Evolutionary conservation across 2,113 vertebrate genomes (phyloP).

Genomic region (Pachypanchax playfairii): DNA sequence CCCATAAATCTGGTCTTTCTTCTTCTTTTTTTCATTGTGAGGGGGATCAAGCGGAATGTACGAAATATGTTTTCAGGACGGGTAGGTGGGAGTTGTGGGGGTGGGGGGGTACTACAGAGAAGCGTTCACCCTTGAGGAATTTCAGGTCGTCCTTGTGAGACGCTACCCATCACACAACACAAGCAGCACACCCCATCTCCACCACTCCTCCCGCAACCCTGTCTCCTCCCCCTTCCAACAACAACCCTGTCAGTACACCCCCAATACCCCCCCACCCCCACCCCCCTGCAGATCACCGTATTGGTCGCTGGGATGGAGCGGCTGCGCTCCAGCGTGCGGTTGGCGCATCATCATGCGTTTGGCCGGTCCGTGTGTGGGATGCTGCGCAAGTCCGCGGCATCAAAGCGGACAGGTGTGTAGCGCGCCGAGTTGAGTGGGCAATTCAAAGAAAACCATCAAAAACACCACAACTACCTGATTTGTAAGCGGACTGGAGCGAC

Average conservation of each 20-base stretch:
- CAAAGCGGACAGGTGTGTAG: constrained; percentile 52
- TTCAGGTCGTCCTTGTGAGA: constrained; percentile 76
- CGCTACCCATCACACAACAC: constrained; percentile 39
- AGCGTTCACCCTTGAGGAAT: constrained; percentile 76
- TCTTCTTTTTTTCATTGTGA: not conserved
- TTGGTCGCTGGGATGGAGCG: constrained; percentile 65
- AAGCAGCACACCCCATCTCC: constrained; percentile 5
- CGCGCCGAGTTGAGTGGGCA: constrained; percentile 23
- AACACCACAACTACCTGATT: constrained; percentile 29
- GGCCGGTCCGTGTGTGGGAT: constrained; percentile 56
- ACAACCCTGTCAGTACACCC: constrained; percentile 11
- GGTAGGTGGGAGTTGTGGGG: not conserved
- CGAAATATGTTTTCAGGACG: constrained; percentile 29
- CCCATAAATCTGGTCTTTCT: constrained; percentile 22
- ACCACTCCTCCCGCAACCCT: constrained; percentile 27
- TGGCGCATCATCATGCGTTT: constrained; percentile 58
- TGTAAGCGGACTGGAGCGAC: constrained; percentile 27
- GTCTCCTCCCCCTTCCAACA: constrained; percentile 45
- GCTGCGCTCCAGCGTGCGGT: constrained; percentile 48
- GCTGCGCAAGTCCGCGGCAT: constrained; percentile 45
- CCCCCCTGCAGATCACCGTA: constrained; percentile 59
- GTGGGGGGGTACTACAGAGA: constrained; percentile 32
- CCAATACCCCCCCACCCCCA: constrained; percentile 11
- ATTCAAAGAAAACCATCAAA: constrained; percentile 16
- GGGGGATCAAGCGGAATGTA: constrained; percentile 46